These are phyloP conservation scores for Unio pictorum DNA, from an alignment of 2,888 invertebrate species.

Conservation along the genomic window DNA sequence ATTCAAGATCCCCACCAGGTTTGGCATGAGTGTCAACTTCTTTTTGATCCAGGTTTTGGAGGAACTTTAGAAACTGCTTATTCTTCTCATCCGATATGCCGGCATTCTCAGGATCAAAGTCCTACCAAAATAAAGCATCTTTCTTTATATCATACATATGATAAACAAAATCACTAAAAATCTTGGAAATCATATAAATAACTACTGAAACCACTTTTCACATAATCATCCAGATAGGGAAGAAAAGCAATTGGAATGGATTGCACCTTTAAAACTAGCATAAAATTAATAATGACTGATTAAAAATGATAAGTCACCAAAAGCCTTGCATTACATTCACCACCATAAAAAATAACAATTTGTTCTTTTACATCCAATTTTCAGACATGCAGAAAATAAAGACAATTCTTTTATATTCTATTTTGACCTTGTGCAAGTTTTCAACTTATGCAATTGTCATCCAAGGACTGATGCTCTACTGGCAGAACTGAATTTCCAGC, in stretches of 20 bases:
- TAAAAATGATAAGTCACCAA: too few species aligned
- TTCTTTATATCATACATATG: not conserved
- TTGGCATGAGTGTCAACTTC: slow-evolving; percentile 42
- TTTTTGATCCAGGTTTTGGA: slow-evolving; percentile 41
- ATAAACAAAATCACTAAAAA: not conserved
- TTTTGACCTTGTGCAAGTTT: too few species aligned
- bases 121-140: slow-evolving; percentile 22
- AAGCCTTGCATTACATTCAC: too few species aligned
- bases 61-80: slow-evolving; percentile 58
- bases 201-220: not conserved
- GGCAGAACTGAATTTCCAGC: too few species aligned
- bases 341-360: too few species aligned
- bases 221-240: not conserved
- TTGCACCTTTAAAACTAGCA: not conserved
- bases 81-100: slow-evolving; percentile 60
- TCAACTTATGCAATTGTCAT: too few species aligned
- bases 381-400: too few species aligned
- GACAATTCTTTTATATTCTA: too few species aligned
- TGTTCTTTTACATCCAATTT: too few species aligned
- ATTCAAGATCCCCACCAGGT: slow-evolving; percentile 59
- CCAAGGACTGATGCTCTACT: too few species aligned
- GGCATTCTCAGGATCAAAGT: slow-evolving; percentile 51
- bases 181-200: not conserved
- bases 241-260: not conserved
- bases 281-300: too few species aligned